These are phyloP conservation scores for Corythornis vintsioides DNA, from an alignment of 2,113 vertebrate species.

Conservation along the genomic window DNA sequence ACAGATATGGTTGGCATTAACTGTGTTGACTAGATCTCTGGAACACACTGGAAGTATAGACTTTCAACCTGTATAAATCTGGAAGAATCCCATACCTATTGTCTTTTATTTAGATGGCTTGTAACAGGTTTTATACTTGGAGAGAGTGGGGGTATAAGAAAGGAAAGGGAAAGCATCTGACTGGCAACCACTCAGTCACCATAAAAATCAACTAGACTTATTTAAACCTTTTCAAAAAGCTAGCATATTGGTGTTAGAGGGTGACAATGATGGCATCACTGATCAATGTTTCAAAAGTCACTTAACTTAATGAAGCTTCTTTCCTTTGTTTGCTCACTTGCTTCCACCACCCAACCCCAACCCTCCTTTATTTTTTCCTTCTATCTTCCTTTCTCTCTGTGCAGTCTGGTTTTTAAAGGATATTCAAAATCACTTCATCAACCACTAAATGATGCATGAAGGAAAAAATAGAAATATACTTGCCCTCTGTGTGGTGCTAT, in stretches of 20 bases:
- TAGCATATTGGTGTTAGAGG: background rate
- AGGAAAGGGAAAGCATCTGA: background rate
- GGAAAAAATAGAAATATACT: background rate
- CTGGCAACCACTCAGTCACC: background rate
- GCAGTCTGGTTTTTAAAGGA: background rate
- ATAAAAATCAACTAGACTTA: background rate
- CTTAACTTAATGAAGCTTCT: background rate
- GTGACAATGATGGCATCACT: background rate
- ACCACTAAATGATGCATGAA: background rate
- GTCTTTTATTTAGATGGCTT: background rate
- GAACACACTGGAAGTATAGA: background rate
- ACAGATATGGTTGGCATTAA: background rate
- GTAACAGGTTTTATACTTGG: background rate
- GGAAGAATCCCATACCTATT: background rate
- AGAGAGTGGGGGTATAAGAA: background rate
- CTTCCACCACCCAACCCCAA: too few species aligned
- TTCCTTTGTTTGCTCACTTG: background rate
- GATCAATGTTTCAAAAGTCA: background rate
- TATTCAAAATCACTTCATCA: background rate
- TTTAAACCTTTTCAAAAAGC: background rate
- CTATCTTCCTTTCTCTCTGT: background rate
- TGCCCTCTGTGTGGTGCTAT: background rate
- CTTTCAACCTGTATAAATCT: background rate
- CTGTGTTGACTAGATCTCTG: background rate
- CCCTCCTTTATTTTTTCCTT: background rate